These are phyloP conservation scores for Oreortyx pictus DNA, from an alignment of 2,797 vertebrate genomes.

Conservation along the genomic window DNA sequence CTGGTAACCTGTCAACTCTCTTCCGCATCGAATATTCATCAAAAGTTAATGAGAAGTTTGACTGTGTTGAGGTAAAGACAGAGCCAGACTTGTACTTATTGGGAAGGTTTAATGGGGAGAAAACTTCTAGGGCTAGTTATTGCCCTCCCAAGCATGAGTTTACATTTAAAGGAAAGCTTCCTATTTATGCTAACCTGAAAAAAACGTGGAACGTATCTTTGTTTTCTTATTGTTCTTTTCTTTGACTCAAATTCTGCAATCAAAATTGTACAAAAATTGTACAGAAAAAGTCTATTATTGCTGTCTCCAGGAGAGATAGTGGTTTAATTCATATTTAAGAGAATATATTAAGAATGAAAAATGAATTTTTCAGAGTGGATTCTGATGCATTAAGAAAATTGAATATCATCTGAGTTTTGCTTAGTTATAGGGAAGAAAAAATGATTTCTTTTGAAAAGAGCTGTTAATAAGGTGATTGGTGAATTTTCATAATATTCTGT, in stretches of 20 bases:
- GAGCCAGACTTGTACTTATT: constrained; percentile 28
- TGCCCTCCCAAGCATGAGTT: neutral
- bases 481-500: constrained; percentile 20
- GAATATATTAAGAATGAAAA: neutral
- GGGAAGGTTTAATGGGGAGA: neutral
- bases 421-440: neutral
- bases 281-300: neutral
- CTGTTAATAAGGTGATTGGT: constrained; percentile 27
- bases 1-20: constrained; percentile 93
- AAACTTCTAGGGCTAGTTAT: neutral
- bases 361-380: neutral
- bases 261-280: neutral
- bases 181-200: neutral
- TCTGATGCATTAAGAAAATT: neutral
- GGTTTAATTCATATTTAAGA: neutral
- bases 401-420: neutral
- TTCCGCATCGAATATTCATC: constrained; percentile 93
- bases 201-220: neutral
- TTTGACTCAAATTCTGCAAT: neutral
- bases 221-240: neutral
- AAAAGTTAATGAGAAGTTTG: constrained; percentile 93
- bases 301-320: neutral
- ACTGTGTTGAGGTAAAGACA: constrained; percentile 92
- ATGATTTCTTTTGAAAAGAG: constrained; percentile 17
- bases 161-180: neutral